Evolutionary conservation across 2,797 vertebrate species (phyloP).

Genomic region (Aselliscus stoliczkanus): DNA sequence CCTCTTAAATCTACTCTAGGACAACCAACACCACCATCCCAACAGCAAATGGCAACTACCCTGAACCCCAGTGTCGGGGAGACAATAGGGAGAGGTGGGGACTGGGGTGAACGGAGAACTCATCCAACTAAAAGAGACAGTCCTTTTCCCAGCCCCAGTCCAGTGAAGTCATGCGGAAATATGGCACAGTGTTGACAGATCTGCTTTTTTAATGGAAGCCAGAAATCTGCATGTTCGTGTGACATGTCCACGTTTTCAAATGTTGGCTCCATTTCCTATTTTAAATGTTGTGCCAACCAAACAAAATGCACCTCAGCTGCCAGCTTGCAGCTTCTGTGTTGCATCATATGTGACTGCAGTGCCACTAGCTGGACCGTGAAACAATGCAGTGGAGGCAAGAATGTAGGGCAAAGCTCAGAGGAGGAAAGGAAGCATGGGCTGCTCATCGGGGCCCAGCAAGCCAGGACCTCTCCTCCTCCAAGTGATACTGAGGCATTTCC

Average conservation of each 20-base stretch:
- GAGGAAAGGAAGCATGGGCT: neutral
- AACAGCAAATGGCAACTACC: neutral
- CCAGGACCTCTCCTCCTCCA: neutral
- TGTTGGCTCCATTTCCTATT: neutral
- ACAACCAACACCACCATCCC: neutral
- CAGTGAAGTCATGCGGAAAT: neutral
- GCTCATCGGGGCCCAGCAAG: rapidly evolving
- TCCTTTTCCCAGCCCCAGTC: neutral
- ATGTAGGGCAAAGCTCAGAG: neutral
- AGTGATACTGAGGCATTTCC: neutral
- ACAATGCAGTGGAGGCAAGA: neutral
- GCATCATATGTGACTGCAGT: neutral
- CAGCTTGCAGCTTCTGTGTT: neutral
- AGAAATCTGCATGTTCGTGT: slow-evolving; percentile 21
- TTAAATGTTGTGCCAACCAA: slow-evolving; percentile 29
- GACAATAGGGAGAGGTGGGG: neutral
- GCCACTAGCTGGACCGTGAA: neutral
- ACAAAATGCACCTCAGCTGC: neutral
- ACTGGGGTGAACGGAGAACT: neutral
- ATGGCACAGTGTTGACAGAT: neutral
- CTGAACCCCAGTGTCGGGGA: neutral
- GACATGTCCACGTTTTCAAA: neutral
- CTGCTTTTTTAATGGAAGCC: neutral
- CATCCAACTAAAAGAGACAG: neutral
- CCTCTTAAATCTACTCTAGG: neutral